These are phyloP conservation scores for Phyllostomus discolor DNA, from an alignment of 2,113 vertebrate genomes.

Conservation along the genomic window DNA sequence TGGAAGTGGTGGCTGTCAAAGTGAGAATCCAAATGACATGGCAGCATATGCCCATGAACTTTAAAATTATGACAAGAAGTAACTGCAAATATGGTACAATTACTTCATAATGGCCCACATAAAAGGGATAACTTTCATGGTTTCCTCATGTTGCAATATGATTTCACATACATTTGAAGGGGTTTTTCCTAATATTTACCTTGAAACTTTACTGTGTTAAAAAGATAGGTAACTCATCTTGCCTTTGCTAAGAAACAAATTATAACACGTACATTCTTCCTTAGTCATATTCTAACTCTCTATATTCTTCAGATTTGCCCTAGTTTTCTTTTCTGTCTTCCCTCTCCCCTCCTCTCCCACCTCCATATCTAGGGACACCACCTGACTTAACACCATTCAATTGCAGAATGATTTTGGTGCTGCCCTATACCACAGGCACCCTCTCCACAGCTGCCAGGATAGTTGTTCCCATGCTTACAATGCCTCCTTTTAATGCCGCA, in stretches of 20 bases:
- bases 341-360: neutral
- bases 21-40: neutral
- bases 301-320: neutral
- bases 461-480: neutral
- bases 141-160: neutral
- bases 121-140: neutral
- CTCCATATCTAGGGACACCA: neutral
- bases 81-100: neutral
- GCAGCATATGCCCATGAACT: neutral
- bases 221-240: neutral
- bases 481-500: neutral
- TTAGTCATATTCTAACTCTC: neutral
- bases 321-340: neutral
- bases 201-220: neutral
- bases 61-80: neutral
- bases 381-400: neutral
- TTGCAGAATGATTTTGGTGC: neutral
- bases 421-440: neutral
- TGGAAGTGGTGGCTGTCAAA: neutral
- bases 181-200: neutral
- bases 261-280: neutral
- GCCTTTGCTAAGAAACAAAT: neutral
- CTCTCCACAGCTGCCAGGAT: neutral
- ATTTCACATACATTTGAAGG: neutral
- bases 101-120: neutral